Conservation (phyloP, 2,797 vertebrate genomes). For the Phylloscopus collybita region DNA sequence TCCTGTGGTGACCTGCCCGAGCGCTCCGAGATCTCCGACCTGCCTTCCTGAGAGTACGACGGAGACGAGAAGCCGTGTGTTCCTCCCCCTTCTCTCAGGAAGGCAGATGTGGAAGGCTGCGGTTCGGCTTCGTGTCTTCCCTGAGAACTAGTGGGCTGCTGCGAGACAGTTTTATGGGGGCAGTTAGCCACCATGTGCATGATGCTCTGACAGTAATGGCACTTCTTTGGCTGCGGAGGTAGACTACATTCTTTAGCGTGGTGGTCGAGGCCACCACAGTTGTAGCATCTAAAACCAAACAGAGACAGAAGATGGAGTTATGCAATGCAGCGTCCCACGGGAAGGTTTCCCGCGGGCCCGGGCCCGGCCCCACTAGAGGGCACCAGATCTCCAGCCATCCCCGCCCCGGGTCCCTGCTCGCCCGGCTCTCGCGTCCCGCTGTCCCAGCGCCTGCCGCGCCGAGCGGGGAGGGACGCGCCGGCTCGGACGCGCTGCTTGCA, state of each 20-base stretch:
- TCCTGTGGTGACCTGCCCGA: constrained; percentile 79
- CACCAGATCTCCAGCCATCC: constrained; percentile 24
- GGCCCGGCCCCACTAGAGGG: constrained; percentile 70
- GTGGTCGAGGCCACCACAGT: constrained; percentile 86
- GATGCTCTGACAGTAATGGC: constrained; percentile 89
- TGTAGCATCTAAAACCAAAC: constrained; percentile 82
- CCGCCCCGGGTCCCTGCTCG: rapidly evolving
- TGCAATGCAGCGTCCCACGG: rapidly evolving
- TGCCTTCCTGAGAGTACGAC: constrained; percentile 76
- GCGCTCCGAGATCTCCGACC: constrained; percentile 73
- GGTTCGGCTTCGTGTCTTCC: constrained; percentile 83
- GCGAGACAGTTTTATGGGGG: constrained; percentile 80
- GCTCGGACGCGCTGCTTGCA: too few relatives aligned
- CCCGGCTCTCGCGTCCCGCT: rapidly evolving
- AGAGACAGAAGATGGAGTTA: not conserved
- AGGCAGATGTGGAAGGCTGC: constrained; percentile 78
- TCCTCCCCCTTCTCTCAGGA: constrained; percentile 75
- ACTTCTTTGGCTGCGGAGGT: constrained; percentile 90
- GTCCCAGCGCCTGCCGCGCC: not conserved
- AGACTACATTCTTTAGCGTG: constrained; percentile 87
- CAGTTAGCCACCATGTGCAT: constrained; percentile 87
- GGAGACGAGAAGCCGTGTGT: constrained; percentile 67
- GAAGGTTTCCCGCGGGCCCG: not conserved
- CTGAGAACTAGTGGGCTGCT: constrained; percentile 79
- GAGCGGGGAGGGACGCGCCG: not conserved